phyloP scores from a whole-genome alignment of 2,888 invertebrate genomes.

The Seira musarum region DNA sequence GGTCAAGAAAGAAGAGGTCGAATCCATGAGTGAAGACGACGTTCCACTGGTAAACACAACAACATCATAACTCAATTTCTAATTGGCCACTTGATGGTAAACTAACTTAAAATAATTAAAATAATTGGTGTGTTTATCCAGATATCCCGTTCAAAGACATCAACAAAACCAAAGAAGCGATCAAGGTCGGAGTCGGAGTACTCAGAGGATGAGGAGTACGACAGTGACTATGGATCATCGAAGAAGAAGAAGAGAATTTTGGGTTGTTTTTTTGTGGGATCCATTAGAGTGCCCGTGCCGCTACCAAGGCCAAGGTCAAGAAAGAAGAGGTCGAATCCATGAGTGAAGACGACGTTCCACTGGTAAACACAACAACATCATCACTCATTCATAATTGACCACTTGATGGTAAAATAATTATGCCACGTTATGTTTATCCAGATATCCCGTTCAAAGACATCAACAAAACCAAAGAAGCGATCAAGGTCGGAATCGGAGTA shows the following conservation, averaged over 20 bases:
- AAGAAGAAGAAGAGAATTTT: constrained; percentile 70
- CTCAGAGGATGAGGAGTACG: constrained; percentile 68
- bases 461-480: constrained; percentile 30
- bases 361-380: constrained; percentile 54
- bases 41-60: constrained; percentile 62
- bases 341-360: constrained; percentile 64
- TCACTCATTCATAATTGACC: too few species aligned
- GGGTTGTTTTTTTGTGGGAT: neutral
- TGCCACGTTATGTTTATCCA: too few species aligned
- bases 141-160: constrained; percentile 7
- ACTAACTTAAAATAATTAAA: too few species aligned
- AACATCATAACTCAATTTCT: too few species aligned
- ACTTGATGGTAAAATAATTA: too few species aligned
- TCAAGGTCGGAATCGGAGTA: constrained; percentile 6
- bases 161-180: constrained; percentile 30
- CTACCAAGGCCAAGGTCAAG: constrained; percentile 36
- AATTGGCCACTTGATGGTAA: too few species aligned
- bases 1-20: constrained; percentile 51
- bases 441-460: constrained; percentile 7
- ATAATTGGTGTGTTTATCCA: too few species aligned
- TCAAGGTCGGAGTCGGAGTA: constrained; percentile 7
- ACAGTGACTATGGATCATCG: constrained; percentile 70
- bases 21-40: constrained; percentile 62
- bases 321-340: constrained; percentile 50
- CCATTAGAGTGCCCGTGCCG: constrained; percentile 22